Evolutionary conservation across 2,113 vertebrate genomes (phyloP).

Genomic region (Cettia cetti): DNA sequence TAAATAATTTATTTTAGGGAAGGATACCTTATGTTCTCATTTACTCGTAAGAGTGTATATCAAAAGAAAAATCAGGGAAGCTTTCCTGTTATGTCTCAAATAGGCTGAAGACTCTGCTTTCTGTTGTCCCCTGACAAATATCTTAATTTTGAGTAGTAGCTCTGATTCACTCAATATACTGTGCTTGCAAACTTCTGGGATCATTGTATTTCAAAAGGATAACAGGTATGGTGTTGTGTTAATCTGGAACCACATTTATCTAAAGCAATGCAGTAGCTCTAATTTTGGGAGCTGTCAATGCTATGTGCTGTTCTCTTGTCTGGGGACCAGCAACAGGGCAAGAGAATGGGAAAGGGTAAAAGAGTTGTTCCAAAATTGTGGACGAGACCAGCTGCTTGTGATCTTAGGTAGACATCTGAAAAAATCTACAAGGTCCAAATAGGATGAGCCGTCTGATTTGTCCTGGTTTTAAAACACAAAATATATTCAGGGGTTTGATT

Average conservation of each 20-base stretch:
- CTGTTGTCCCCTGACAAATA: neutral
- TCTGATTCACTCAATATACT: neutral
- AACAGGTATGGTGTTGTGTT: neutral
- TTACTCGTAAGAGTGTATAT: neutral
- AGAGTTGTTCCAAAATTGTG: neutral
- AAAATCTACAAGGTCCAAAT: neutral
- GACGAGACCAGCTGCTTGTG: neutral
- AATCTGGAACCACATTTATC: neutral
- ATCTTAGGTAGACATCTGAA: neutral
- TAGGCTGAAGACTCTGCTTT: neutral
- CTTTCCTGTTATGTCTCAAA: neutral
- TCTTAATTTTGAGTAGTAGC: neutral
- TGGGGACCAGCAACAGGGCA: neutral
- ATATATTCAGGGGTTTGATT: fast-evolving
- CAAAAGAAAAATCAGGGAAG: neutral
- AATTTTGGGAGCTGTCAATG: neutral
- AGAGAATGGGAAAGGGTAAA: neutral
- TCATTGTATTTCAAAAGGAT: neutral
- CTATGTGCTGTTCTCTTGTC: neutral
- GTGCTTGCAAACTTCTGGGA: neutral
- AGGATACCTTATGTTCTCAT: neutral
- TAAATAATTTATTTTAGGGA: neutral
- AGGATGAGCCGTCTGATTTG: neutral
- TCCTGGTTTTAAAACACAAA: neutral
- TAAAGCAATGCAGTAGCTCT: neutral